phyloP scores from a whole-genome alignment of 2,888 invertebrate species.

The Caenorhabditis macrosperma region DNA sequence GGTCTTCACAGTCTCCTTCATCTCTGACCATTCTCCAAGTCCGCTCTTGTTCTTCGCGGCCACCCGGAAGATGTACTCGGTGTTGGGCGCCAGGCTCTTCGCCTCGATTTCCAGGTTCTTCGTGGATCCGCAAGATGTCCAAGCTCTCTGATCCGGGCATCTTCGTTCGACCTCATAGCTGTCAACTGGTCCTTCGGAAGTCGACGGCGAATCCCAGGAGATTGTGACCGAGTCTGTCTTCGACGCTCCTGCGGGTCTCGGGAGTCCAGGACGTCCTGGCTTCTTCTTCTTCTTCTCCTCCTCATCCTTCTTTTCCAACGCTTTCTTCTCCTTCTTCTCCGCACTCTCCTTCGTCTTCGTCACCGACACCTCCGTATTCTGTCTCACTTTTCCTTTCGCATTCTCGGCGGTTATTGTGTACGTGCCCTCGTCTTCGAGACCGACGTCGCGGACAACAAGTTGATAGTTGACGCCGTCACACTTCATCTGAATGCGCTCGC shows the following conservation, averaged over 20 bases:
- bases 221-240: constrained; percentile 58
- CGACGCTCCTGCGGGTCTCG: constrained; percentile 38
- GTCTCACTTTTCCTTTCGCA: constrained; percentile 65
- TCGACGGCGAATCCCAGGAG: constrained; percentile 54
- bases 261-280: constrained; percentile 51
- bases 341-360: constrained; percentile 48
- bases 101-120: constrained; percentile 56
- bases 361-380: constrained; percentile 65
- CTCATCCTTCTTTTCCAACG: constrained; percentile 54
- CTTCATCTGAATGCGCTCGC: constrained; percentile 56
- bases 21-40: constrained; percentile 46
- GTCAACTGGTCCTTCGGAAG: constrained; percentile 49
- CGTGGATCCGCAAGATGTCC: constrained; percentile 60
- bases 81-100: constrained; percentile 63
- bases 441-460: constrained; percentile 56
- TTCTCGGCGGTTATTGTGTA: constrained; percentile 70
- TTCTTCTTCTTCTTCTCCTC: constrained; percentile 55
- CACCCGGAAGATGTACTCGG: constrained; percentile 72
- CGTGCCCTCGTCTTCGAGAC: constrained; percentile 64
- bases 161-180: constrained; percentile 66
- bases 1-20: constrained; percentile 59
- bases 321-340: constrained; percentile 55
- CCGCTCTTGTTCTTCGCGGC: constrained; percentile 58
- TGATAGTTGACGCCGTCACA: constrained; percentile 59
- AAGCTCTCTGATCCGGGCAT: constrained; percentile 66